Evolutionary conservation across 2,113 vertebrate genomes (phyloP), one percentile per base, ranked within the genome.

Genomic region (Calyptommatus sinebrachiatus): DNA sequence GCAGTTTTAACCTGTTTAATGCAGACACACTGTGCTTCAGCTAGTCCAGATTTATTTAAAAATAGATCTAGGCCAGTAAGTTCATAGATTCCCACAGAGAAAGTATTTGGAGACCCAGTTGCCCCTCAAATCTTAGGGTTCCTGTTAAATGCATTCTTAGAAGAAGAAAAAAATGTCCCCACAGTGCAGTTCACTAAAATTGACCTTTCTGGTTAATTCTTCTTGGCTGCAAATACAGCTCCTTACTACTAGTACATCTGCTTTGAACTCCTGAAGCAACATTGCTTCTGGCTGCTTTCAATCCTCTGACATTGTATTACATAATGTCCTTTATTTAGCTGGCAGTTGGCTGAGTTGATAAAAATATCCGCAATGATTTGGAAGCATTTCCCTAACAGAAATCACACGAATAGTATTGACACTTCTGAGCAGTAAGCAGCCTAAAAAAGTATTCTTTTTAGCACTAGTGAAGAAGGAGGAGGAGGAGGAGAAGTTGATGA

Each of bases 351-450:
- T 66, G 65, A 78, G 31, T 14, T 62, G 73, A 71, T 77, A 62
- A 74, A 22, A 83, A 70, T 63, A 22, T 57, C 60, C 46, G 24
- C 24, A 63, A 31, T 74, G 7, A 31, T 82, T 72, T 72, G 12
- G 61, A 45, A 77, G 65, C 73, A 66, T 71, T 86, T 86, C 53
- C 28, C 18, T 71, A 66, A 28, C 29, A 78, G 50, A 78, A 74
- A 70, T 11, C 4, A 71, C 26, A 22, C 50, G 67, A 83, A 66
- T 48, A 48, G 4, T 48, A 45, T 81, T 73, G 29, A 10, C 24
- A 74, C 24, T 45, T 57, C n/a, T 67, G 31, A 50, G 12, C 35
- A 35, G 3, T 7, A 22, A 67, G 24, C 31, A 73, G 14, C 11
- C 16, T 29, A 29, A n/a, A 48, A 41, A 48, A 1, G 7, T 26